phyloP scores from a whole-genome alignment of 2,888 invertebrate genomes.

The Pristionchus japonicus region DNA sequence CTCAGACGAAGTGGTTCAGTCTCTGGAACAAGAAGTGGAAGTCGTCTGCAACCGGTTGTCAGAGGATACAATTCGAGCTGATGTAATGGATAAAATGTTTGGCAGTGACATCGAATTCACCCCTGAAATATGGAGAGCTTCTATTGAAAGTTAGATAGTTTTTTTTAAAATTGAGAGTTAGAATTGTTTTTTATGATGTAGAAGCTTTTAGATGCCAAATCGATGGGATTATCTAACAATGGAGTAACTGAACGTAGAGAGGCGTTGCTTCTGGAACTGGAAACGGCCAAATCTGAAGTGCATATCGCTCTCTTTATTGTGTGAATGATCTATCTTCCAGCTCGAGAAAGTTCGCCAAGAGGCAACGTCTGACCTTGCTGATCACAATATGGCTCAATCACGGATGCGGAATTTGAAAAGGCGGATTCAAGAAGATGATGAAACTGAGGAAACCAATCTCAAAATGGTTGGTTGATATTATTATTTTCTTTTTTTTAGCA shows the following conservation, averaged over 20 bases:
- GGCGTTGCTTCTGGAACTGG: background rate
- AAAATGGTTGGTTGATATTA: background rate
- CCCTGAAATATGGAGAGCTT: background rate
- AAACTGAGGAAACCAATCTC: background rate
- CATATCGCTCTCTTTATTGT: background rate
- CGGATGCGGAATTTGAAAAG: background rate
- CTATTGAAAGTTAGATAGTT: background rate
- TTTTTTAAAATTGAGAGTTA: too few relatives aligned
- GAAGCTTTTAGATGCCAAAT: background rate
- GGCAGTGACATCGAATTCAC: background rate
- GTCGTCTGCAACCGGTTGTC: background rate
- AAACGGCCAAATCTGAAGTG: background rate
- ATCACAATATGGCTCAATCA: background rate
- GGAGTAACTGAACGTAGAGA: background rate
- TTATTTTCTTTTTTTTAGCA: background rate
- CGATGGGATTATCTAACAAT: background rate
- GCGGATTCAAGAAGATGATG: background rate
- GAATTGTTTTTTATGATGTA: too few relatives aligned
- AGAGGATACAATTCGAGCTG: background rate
- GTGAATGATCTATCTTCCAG: background rate
- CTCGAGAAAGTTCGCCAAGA: background rate
- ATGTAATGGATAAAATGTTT: constrained; percentile 5
- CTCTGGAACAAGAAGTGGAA: background rate
- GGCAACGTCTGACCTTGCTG: background rate
- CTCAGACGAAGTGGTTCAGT: background rate